phyloP scores from a whole-genome alignment of 30 jellyfish, hydroid and myxozoan genomes.

The Cassiopea andromeda region DNA sequence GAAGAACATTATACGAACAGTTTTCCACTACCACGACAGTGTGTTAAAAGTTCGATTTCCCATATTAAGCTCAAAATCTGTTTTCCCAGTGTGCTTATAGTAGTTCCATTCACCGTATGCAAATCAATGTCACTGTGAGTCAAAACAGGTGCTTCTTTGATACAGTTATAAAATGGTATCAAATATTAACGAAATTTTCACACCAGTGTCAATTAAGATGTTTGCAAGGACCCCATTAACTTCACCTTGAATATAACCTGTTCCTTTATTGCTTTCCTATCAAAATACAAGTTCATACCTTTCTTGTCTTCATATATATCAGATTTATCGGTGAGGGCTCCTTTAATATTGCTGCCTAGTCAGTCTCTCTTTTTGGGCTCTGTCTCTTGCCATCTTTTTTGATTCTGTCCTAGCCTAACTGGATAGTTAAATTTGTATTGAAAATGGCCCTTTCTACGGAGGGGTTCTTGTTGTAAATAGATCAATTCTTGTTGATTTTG shows the following conservation, averaged over 20 bases:
- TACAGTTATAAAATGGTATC: neutral
- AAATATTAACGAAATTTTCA: constrained; percentile 8
- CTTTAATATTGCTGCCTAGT: neutral
- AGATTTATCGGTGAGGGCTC: neutral
- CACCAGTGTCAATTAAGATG: constrained; percentile 20
- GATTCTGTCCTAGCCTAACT: neutral
- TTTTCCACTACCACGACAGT: neutral
- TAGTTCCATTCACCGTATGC: constrained; percentile 1
- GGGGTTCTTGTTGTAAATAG: neutral
- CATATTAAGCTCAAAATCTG: neutral
- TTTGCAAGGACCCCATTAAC: neutral
- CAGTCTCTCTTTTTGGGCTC: neutral
- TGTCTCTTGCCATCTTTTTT: neutral
- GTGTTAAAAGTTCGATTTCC: neutral
- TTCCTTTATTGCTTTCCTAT: neutral
- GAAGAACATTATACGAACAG: neutral
- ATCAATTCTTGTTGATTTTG: neutral
- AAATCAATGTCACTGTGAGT: neutral
- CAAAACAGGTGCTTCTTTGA: neutral
- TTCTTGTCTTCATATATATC: neutral
- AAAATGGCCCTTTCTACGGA: neutral
- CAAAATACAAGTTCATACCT: neutral
- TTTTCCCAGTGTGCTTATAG: neutral
- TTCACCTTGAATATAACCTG: neutral
- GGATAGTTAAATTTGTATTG: neutral